These are phyloP conservation scores for Stegana nigrithorax DNA, from an alignment of 2,888 invertebrate genomes.

Conservation along the genomic window DNA sequence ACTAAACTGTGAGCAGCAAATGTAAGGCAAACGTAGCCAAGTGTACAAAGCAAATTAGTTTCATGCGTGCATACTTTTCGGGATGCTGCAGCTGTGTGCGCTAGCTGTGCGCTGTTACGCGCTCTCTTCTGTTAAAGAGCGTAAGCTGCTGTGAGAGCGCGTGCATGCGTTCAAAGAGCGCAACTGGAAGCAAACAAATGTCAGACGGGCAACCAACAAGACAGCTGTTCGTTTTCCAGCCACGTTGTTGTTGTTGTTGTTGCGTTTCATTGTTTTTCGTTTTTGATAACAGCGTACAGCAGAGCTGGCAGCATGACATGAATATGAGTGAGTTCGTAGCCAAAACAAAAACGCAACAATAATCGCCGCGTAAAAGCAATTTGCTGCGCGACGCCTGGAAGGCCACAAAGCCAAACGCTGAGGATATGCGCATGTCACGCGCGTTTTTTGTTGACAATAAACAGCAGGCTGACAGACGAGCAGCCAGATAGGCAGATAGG, in stretches of 20 bases:
- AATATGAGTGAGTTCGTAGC: no score
- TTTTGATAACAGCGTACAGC: neutral
- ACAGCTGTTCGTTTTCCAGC: slow-evolving; percentile 16
- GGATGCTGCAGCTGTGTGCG: neutral
- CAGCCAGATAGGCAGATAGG: no score
- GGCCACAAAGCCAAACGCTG: no score
- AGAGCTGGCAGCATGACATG: neutral
- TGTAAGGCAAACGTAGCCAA: no score
- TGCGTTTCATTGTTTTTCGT: no score
- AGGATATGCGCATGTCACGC: neutral
- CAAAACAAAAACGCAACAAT: no score
- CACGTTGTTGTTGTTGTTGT: no score
- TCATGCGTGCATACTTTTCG: neutral
- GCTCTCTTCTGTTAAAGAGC: neutral
- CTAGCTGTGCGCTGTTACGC: neutral
- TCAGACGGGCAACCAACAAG: neutral
- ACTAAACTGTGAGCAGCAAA: slow-evolving; percentile 35
- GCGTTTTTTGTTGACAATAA: neutral
- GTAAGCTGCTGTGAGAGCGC: slow-evolving; percentile 10
- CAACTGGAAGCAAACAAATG: neutral
- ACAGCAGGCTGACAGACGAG: no score
- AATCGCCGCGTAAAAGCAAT: slow-evolving; percentile 3
- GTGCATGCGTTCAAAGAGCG: neutral
- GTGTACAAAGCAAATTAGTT: neutral
- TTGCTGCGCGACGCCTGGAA: neutral